These are phyloP conservation scores for Pecten maximus DNA, from an alignment of 2,888 invertebrate genomes.

Conservation along the genomic window DNA sequence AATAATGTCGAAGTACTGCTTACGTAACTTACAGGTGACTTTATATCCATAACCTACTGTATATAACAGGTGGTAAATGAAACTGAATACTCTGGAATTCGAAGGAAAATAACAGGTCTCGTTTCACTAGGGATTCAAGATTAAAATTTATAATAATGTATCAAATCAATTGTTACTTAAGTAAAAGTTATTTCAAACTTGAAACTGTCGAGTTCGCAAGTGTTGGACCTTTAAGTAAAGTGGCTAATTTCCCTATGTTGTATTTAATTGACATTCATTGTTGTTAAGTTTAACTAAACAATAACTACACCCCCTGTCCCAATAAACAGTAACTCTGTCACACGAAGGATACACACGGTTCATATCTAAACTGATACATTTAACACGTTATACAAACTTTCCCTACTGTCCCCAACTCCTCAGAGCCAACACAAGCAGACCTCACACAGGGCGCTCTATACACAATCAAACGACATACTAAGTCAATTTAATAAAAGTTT, in stretches of 20 bases:
- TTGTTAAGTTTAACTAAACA: constrained; percentile 13
- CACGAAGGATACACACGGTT: neutral
- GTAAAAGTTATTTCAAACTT: constrained; percentile 3
- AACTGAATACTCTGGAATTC: neutral
- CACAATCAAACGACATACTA: neutral
- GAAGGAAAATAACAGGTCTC: neutral
- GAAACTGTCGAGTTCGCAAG: neutral
- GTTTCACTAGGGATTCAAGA: neutral
- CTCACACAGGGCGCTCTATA: neutral
- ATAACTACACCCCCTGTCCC: neutral
- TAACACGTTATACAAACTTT: neutral
- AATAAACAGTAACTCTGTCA: neutral
- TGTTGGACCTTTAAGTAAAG: neutral
- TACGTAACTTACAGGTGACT: neutral
- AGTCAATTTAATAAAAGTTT: neutral
- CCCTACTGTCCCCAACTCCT: neutral
- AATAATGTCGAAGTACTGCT: neutral
- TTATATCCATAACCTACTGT: neutral
- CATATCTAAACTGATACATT: neutral
- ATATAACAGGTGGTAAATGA: neutral
- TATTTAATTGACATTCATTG: neutral
- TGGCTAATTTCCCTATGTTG: neutral
- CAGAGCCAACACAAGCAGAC: neutral
- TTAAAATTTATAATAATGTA: neutral
- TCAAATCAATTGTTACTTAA: neutral